phyloP scores from a whole-genome alignment of 1,140 invertebrate species.

The Chlorops oryzae region DNA sequence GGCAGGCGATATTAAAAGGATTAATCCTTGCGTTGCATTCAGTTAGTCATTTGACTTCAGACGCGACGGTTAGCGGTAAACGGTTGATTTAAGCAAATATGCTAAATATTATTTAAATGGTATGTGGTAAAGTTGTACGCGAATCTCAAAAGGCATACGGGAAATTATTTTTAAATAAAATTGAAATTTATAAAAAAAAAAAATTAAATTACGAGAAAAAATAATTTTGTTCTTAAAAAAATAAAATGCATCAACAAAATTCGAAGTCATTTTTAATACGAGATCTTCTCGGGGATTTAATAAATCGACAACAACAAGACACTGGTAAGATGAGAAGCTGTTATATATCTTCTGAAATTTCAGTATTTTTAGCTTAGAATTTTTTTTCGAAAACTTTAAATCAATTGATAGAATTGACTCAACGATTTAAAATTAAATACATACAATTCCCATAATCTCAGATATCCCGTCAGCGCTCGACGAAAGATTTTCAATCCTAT shows the following conservation, averaged over 20 bases:
- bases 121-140: neutral
- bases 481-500: no score
- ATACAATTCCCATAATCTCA: no score
- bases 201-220: conserved; percentile 1
- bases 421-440: no score
- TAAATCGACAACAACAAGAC: conserved; percentile 53
- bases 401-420: no score
- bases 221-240: no score
- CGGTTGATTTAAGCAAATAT: neutral
- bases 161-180: conserved; percentile 3
- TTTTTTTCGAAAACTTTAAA: no score
- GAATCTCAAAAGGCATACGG: conserved; percentile 2
- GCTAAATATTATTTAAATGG: neutral
- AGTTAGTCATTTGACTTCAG: conserved; percentile 46
- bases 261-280: conserved; percentile 73
- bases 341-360: no score
- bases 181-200: conserved; percentile 8
- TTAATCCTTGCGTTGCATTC: conserved; percentile 42
- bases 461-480: no score
- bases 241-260: conserved; percentile 61
- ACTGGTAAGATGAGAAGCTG: conserved; percentile 21
- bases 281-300: conserved; percentile 67
- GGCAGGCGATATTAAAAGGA: conserved; percentile 34
- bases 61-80: conserved; percentile 32
- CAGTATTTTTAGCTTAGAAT: neutral